Evolutionary conservation across 2,888 invertebrate species (phyloP).

Genomic region (Limnephilus lunatus): DNA sequence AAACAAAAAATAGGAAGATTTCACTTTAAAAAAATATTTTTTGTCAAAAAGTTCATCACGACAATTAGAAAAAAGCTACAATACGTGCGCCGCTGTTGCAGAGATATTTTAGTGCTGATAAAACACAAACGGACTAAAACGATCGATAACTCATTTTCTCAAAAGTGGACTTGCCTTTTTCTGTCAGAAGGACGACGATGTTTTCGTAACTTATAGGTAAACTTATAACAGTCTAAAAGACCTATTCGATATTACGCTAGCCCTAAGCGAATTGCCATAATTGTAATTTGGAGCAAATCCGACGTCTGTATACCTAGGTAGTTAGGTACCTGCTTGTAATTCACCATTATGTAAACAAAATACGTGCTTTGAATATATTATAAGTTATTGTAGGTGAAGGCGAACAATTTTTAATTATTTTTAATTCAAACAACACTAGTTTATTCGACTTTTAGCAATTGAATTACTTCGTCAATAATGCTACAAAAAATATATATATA

Average conservation of each 20-base stretch:
- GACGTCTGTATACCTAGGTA: neutral
- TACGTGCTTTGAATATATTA: conserved; percentile 4
- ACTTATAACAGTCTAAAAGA: neutral
- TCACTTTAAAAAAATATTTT: too few relatives aligned
- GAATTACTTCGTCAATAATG: neutral
- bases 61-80: neutral
- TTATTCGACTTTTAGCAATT: neutral
- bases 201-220: conserved; percentile 21
- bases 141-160: neutral
- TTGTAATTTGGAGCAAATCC: conserved; percentile 40
- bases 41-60: too few relatives aligned
- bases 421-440: neutral
- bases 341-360: neutral
- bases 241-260: conserved; percentile 13
- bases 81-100: neutral
- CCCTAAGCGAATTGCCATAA: conserved; percentile 39
- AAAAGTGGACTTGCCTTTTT: neutral
- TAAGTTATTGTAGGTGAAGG: conserved; percentile 27
- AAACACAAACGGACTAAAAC: neutral
- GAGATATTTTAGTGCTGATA: neutral
- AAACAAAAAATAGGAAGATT: too few relatives aligned
- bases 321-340: too few relatives aligned
- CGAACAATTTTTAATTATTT: conserved; percentile 9
- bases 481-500: neutral
- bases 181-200: neutral